Evolutionary conservation across 2,797 vertebrate species (phyloP).

Genomic region (Esox lucius): DNA sequence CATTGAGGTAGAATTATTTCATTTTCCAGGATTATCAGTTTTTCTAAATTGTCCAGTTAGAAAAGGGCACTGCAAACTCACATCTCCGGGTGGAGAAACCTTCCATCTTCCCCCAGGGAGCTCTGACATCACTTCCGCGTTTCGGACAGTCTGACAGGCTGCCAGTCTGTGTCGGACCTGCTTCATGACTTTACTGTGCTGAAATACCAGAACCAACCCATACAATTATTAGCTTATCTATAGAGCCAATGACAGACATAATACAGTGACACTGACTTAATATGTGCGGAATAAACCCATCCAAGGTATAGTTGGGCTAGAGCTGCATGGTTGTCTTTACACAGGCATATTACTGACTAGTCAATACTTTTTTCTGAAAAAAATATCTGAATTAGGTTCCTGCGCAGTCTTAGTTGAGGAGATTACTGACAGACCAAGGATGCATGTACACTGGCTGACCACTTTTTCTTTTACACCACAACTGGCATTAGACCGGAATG

Average conservation of each 20-base stretch:
- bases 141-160: slow-evolving; percentile 67
- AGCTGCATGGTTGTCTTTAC: not conserved
- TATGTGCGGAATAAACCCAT: not conserved
- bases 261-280: not conserved
- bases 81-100: slow-evolving; percentile 65
- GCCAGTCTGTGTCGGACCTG: slow-evolving; percentile 83
- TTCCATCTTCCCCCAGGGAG: slow-evolving; percentile 72
- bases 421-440: not conserved
- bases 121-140: slow-evolving; percentile 44
- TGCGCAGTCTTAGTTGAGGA: not conserved
- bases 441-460: not conserved
- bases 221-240: not conserved
- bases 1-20: not conserved
- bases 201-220: slow-evolving; percentile 34
- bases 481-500: not conserved
- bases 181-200: slow-evolving; percentile 77
- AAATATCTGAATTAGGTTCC: not conserved
- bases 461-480: not conserved
- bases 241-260: not conserved
- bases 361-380: not conserved
- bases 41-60: slow-evolving; percentile 10
- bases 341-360: not conserved
- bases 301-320: not conserved
- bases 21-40: not conserved
- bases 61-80: slow-evolving; percentile 67